Base-by-base conservation (phyloP, 2,888 invertebrate species). In the Clistopyga incitator region DNA sequence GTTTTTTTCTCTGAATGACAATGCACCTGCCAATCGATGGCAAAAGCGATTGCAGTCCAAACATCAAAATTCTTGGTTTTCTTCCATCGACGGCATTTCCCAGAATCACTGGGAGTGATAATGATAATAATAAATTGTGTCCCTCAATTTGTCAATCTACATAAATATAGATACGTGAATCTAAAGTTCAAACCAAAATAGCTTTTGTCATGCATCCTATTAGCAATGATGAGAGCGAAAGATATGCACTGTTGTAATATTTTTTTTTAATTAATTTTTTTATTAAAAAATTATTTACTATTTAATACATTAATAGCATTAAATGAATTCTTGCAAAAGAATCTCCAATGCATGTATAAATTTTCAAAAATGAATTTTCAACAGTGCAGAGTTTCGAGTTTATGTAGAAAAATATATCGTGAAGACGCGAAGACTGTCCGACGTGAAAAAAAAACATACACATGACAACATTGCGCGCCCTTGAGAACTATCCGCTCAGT, bases 401-500 rank as follows among this genome's bases (percentile, higher is more conserved):
- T 59, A 25, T 59, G 13, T 25, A 11, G 23, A 23, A 23, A 11
- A 25, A 13, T 4, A 20, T 42, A 38, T 45, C n/a, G 11, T 20
- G 45, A 72, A 3, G 38, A 38, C 11, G 34, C n/a, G 3, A 56
- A 15, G 56, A 23, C 20, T 38, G 0, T 54, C 54, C 20, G n/a
- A n/a, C 23, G 54, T 42, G 54, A 54, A 54, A n/a, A n/a, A n/a
- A n/a, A 56, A 71, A 54, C 25, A 56, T n/a, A n/a, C n/a, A n/a
- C n/a, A 20, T 25, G 6, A 25, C n/a, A 72, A 42, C 34, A 71
- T 68, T 68, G 29, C 13, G 65, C 38, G 50, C 65, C 81, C 64
- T 81, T 81, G 70, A 78, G 10, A 50, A 38, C 47, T 42, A 23
- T 8, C 71, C 34, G 64, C 34, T 64, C 56, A 56, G 47, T 65